Evolutionary conservation across 2,888 invertebrate genomes (phyloP).

Genomic region (Drosophila colorata): DNA sequence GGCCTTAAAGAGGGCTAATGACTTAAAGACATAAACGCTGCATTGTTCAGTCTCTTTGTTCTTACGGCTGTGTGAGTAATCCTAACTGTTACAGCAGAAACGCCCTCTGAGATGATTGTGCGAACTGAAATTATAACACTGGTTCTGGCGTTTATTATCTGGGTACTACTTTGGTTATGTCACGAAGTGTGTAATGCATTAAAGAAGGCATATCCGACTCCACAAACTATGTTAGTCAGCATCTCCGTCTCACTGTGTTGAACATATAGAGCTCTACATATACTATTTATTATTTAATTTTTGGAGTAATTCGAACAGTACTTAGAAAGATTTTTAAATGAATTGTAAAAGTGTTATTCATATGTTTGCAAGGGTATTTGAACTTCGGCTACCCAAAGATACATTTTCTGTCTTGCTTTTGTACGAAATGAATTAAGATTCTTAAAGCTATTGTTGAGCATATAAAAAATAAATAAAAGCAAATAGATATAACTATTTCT

Average conservation of each 20-base stretch:
- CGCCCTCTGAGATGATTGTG: slow-evolving; percentile 37
- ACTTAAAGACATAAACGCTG: slow-evolving; percentile 58
- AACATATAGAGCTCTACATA: no score
- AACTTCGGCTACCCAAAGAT: neutral
- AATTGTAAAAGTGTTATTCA: no score
- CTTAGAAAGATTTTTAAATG: no score
- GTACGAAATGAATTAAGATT: neutral
- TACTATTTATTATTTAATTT: no score
- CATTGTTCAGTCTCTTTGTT: slow-evolving; percentile 49
- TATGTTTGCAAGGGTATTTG: neutral
- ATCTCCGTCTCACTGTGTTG: no score
- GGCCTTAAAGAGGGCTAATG: slow-evolving; percentile 59
- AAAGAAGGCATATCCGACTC: neutral
- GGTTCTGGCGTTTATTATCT: neutral
- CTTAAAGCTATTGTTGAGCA: slow-evolving; percentile 4
- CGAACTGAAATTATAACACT: slow-evolving; percentile 29
- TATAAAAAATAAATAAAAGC: slow-evolving; percentile 5
- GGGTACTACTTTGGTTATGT: neutral
- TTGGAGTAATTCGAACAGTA: no score
- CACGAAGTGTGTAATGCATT: neutral
- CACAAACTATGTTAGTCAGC: no score
- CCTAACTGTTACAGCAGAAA: slow-evolving; percentile 52
- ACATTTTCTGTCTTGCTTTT: neutral
- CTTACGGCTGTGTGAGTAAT: slow-evolving; percentile 27
- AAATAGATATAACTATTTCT: slow-evolving; percentile 2